These are phyloP conservation scores for Botia kubotai DNA, from an alignment of 2,797 vertebrate species.

Conservation along the genomic window DNA sequence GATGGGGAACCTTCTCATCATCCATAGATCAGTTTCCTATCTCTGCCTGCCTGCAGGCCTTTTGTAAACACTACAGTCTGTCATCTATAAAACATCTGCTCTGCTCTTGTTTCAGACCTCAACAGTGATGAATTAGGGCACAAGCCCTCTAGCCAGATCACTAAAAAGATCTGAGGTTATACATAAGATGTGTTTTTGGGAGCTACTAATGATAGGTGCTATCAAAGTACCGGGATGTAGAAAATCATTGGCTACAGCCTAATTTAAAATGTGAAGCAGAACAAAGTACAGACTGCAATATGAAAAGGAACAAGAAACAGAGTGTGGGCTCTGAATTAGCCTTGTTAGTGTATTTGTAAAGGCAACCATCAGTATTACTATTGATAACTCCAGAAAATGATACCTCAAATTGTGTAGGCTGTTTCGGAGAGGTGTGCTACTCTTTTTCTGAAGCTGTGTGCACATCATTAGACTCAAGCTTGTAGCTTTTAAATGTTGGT, in stretches of 20 bases:
- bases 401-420: no score
- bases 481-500: no score
- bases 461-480: no score
- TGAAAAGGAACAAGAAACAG: no score
- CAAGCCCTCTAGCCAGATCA: background rate
- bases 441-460: no score
- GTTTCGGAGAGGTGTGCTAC: no score
- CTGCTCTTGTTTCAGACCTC: conserved; percentile 4
- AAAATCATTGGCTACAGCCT: background rate
- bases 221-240: background rate
- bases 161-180: background rate
- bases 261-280: background rate
- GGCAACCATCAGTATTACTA: background rate
- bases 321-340: background rate
- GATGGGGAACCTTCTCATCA: conserved; percentile 2
- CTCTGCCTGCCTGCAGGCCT: conserved; percentile 25
- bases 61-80: conserved; percentile 3
- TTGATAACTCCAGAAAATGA: no score
- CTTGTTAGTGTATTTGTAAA: background rate
- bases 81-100: conserved; percentile 2
- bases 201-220: background rate
- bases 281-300: background rate
- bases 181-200: background rate
- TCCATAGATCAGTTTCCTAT: background rate
- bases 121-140: background rate